Evolutionary conservation across 2,113 vertebrate species (phyloP), one percentile per base, ranked within the genome.

Genomic region (Tyto alba): DNA sequence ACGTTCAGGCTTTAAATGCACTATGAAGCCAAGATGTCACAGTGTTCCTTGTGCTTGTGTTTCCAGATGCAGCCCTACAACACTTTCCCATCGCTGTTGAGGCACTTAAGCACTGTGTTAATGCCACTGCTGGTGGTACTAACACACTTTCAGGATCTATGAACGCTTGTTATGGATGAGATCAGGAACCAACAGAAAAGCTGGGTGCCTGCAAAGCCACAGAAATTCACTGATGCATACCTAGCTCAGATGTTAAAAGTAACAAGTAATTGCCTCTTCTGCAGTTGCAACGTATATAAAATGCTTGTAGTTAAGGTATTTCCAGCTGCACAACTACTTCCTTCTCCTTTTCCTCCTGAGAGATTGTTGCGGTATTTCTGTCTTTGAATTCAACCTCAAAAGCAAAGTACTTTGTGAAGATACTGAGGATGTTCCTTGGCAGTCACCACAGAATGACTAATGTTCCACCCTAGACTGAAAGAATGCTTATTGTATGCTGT

Each of bases 211-310:
- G 76, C 86, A 52, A 64, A 88, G 40, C 48, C 64, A 40, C 25
- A 76, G 57, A 93, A 92, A 29, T 86, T 96, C 66, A 96, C 26
- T 86, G 88, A 66, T 85, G 88, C 86, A 71, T 96, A 88, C 23
- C 85, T 93, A 73, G 83, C 89, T 71, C 94, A 95, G 78, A 92
- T 92, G 60, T 69, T 79, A 45, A 91, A 96, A 88, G 89, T 85
- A 86, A 79, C 13, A 47, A 80, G 73, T 83, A 86, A 71, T 85
- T 52, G 14, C 16, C 25, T 71, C 52, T 45, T 59, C 32, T 29
- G 18, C 57, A 86, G 72, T 52, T 90, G 63, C 78, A 85, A 56
- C 23, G 10, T 81, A 56, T 52, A 78, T 87, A 10, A 92, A 75
- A 71, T 68, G 43, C n/a, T 78, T 92, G 47, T 38, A 71, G 15